These are phyloP conservation scores for Esox masquinongy DNA, from an alignment of 2,797 vertebrate species.

Conservation along the genomic window DNA sequence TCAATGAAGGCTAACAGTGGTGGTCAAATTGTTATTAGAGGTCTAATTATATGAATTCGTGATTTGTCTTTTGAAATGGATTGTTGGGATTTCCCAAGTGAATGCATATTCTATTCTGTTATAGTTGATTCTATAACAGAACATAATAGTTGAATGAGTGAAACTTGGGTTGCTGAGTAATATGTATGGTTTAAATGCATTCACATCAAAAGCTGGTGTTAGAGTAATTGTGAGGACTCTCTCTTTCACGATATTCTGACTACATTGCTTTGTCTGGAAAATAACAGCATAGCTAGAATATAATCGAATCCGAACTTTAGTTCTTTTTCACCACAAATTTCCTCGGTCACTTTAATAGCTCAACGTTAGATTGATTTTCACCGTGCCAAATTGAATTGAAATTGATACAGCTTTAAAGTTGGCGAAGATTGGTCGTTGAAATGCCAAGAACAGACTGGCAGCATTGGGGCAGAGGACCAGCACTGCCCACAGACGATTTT, in stretches of 20 bases:
- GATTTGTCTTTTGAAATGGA: not conserved
- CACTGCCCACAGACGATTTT: not conserved
- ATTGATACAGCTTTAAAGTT: constrained; percentile 11
- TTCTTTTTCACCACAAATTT: not conserved
- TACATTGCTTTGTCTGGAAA: not conserved
- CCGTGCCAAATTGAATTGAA: constrained; percentile 9
- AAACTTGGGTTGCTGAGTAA: not conserved
- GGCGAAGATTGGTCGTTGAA: not conserved
- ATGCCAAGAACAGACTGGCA: not conserved
- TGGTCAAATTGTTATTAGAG: not conserved
- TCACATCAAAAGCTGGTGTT: not conserved
- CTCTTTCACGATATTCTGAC: not conserved
- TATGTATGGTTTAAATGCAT: not conserved
- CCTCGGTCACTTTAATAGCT: not conserved
- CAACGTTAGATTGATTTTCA: not conserved
- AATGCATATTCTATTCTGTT: not conserved
- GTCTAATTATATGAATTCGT: not conserved
- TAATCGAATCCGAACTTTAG: not conserved
- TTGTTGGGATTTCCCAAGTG: not conserved
- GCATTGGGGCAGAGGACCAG: not conserved
- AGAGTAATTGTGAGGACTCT: not conserved
- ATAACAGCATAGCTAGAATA: not conserved
- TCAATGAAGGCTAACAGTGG: not conserved
- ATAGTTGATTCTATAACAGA: not conserved
- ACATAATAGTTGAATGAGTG: not conserved